Base-by-base conservation (phyloP, 1,140 invertebrate species). In the Pseudoatta argentina region DNA sequence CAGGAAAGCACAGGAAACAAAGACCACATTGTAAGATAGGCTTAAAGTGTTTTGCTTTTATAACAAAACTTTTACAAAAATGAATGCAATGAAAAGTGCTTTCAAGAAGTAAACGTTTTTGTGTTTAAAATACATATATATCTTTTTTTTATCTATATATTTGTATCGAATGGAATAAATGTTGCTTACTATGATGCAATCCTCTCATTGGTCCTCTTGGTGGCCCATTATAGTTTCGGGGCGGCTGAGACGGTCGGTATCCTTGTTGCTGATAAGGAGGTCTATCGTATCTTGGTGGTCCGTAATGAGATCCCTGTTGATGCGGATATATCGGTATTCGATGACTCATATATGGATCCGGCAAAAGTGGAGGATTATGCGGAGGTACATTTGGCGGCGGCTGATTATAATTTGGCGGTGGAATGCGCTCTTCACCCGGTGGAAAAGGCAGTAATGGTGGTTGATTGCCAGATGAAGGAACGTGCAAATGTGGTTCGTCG, bases 291-390 rank as follows among this genome's bases (percentile, higher is more conserved):
- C 95, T 91, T 71, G 94, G 93, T 27, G 93, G 93, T 16, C 93
- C 93, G 90, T 95, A 96, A 75, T 95, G 95, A 16, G 95, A 94
- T 51, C 92, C 93, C 85, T 94, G 94, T 85, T 94, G 94, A 86
- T 94, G 94, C 18, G 94, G 91, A 88, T 95, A 95, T 90, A 95
- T 92, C 10, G 94, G 93, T 91, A 95, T 94, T 51, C 94, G 81
- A 67, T 94, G 94, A 75, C 91, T 91, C 88, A 95, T 94, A 21
- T 94, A 95, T 0, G 95, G 95, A 88, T 95, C 94, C 2, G 94
- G 94, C 21, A 95, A 82, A 6, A 95, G 83, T 21, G 94, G 93
- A 63, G 92, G 82, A 92, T 94, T 94, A 63, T 94, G 94, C 14
- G 92, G 93, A 48, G 90, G 89, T 78, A 93, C 89, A 79, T 91